Conservation (phyloP, 2,113 vertebrate genomes). For the Orthonyx spaldingii region DNA sequence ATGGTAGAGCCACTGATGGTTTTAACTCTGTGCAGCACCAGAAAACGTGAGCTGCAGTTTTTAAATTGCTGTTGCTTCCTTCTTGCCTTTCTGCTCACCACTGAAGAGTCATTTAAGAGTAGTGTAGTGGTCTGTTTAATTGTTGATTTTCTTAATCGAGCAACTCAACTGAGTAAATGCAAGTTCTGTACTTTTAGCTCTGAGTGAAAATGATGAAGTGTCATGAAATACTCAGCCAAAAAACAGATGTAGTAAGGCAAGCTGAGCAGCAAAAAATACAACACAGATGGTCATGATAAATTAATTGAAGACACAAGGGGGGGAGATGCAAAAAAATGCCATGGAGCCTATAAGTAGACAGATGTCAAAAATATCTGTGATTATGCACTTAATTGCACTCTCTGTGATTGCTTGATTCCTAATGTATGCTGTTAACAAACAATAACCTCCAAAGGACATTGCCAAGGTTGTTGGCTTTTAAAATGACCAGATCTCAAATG, state of each 20-base stretch:
- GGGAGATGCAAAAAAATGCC: not conserved
- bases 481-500: not conserved
- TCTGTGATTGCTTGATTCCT: conserved; percentile 38
- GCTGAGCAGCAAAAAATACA: conserved; percentile 16
- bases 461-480: conserved; percentile 26
- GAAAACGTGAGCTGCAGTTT: not conserved
- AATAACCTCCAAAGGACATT: not conserved
- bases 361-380: conserved; percentile 60
- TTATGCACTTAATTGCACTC: conserved; percentile 52
- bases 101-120: not conserved
- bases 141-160: not conserved
- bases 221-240: conserved; percentile 29
- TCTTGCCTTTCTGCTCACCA: not conserved
- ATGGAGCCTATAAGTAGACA: conserved; percentile 16
- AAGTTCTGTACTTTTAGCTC: not conserved
- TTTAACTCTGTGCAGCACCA: not conserved
- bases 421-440: not conserved
- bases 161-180: not conserved
- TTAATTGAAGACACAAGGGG: conserved; percentile 23
- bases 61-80: not conserved
- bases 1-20: not conserved
- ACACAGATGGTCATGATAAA: conserved; percentile 55
- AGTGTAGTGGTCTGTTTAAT: not conserved
- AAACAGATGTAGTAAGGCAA: conserved; percentile 33
- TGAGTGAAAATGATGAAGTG: not conserved